phyloP scores from a whole-genome alignment of 2,888 invertebrate species.

The Syrista parreyssii region DNA sequence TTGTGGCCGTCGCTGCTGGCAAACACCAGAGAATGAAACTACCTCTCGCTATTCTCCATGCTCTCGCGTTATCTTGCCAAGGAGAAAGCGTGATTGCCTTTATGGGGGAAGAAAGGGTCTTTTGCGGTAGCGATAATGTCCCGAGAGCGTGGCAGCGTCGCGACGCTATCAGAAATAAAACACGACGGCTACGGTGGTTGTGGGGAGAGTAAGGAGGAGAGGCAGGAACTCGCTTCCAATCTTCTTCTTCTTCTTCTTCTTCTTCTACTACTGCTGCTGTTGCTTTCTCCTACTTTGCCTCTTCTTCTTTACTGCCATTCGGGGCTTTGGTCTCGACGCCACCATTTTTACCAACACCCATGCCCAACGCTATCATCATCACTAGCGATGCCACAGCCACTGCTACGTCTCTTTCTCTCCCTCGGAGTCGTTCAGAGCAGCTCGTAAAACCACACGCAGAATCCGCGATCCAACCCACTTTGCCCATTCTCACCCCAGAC shows the following conservation, averaged over 20 bases:
- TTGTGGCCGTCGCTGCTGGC: slow-evolving; percentile 43
- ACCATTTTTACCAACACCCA: background rate
- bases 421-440: background rate
- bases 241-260: slow-evolving; percentile 16
- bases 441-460: slow-evolving; percentile 35
- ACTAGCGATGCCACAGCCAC: background rate
- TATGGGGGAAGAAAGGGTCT: slow-evolving; percentile 67
- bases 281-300: background rate
- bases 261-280: background rate
- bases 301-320: background rate
- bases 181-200: slow-evolving; percentile 38
- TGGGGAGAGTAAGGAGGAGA: slow-evolving; percentile 20
- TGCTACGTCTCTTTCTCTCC: background rate
- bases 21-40: slow-evolving; percentile 39
- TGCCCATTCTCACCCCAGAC: slow-evolving; percentile 9
- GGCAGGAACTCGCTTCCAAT: background rate
- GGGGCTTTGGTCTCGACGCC: background rate
- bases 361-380: background rate
- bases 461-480: slow-evolving; percentile 23
- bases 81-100: slow-evolving; percentile 66
- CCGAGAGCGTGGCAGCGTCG: slow-evolving; percentile 44
- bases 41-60: slow-evolving; percentile 49
- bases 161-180: slow-evolving; percentile 64
- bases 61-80: slow-evolving; percentile 61
- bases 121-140: slow-evolving; percentile 66